Evolutionary conservation across 2,797 vertebrate genomes (phyloP).

Genomic region (Alauda arvensis): DNA sequence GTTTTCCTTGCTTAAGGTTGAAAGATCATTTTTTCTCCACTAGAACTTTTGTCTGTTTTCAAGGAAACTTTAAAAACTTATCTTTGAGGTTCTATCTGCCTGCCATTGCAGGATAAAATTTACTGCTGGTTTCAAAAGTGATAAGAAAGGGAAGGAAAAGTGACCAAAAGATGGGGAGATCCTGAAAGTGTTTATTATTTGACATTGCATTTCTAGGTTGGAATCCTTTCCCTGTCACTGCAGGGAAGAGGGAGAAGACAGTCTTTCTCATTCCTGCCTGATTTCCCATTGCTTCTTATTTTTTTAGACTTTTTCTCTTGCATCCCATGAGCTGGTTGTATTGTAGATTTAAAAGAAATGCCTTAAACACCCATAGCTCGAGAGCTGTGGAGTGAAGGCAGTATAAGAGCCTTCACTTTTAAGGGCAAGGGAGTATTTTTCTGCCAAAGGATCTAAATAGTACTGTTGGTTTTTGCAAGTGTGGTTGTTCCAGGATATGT

Average conservation of each 20-base stretch:
- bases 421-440: background rate
- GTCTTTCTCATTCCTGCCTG: background rate
- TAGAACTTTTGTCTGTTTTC: background rate
- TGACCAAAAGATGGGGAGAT: background rate
- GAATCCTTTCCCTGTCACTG: background rate
- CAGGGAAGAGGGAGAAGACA: background rate
- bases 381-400: background rate
- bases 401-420: background rate
- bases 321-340: background rate
- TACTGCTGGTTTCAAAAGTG: background rate
- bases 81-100: background rate
- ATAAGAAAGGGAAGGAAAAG: background rate
- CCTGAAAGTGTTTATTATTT: background rate
- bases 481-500: background rate
- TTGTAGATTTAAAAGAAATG: background rate
- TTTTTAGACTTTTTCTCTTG: background rate
- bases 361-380: background rate
- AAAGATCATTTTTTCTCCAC: background rate
- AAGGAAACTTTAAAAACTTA: background rate
- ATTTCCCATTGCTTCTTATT: background rate
- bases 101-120: background rate
- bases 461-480: background rate
- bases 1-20: background rate
- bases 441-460: background rate
- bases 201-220: background rate